Evolutionary conservation across 2,888 invertebrate species (phyloP).

Genomic region (Drosophila emarginata): DNA sequence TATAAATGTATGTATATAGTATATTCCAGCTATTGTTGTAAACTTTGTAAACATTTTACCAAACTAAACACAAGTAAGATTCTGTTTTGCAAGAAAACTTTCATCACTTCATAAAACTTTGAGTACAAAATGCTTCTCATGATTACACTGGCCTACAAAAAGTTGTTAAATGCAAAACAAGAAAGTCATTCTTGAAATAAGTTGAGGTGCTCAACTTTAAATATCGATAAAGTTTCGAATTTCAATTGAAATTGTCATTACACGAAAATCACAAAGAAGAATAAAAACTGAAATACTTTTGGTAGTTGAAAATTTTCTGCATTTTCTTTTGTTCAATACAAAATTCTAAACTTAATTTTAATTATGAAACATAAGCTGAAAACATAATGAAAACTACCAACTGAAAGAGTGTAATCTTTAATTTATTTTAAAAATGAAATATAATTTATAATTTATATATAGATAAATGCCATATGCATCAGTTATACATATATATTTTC

Average conservation of each 20-base stretch:
- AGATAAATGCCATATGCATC: too few species aligned
- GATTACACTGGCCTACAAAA: not conserved
- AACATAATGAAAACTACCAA: too few species aligned
- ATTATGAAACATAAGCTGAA: too few species aligned
- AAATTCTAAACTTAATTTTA: too few species aligned
- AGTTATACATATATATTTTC: too few species aligned
- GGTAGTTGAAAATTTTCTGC: too few species aligned
- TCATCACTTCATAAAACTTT: not conserved
- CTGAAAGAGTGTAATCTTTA: too few species aligned
- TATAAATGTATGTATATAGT: not conserved
- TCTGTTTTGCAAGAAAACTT: constrained; percentile 3
- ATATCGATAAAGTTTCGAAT: not conserved
- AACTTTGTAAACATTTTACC: not conserved
- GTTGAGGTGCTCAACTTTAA: not conserved
- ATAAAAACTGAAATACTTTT: too few species aligned
- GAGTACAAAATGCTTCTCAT: not conserved
- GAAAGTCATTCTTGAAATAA: not conserved
- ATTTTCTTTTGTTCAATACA: too few species aligned
- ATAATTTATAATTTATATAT: too few species aligned
- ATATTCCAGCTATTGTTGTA: not conserved
- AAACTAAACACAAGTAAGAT: not conserved
- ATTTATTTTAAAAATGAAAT: too few species aligned
- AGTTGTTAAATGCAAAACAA: not conserved
- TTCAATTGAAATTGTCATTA: not conserved
- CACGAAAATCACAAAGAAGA: too few species aligned